These are phyloP conservation scores for Aurelia aurita DNA, from an alignment of 30 jellyfish, hydroid and myxozoan genomes.

Conservation along the genomic window DNA sequence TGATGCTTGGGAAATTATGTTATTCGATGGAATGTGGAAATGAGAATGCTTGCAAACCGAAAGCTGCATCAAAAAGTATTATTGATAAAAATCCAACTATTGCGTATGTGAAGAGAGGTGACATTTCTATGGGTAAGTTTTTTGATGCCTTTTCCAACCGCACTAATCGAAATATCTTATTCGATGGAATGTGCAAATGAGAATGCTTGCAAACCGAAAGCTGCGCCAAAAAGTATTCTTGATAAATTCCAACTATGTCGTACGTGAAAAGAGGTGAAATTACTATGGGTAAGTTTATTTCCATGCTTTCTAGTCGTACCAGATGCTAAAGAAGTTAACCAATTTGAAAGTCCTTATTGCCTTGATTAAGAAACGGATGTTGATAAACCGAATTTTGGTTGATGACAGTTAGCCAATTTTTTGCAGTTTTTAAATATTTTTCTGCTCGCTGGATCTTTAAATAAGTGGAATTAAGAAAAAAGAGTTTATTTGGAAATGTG, in stretches of 20 bases:
- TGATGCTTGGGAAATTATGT: constrained; percentile 90
- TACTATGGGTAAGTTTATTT: constrained; percentile 85
- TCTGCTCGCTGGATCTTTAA: too few species aligned
- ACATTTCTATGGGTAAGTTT: constrained; percentile 88
- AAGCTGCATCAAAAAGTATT: constrained; percentile 83
- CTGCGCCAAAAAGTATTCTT: constrained; percentile 80
- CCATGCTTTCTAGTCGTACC: too few species aligned
- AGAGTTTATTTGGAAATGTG: too few species aligned
- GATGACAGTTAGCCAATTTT: too few species aligned
- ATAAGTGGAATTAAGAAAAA: too few species aligned
- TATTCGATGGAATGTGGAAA: constrained; percentile 98
- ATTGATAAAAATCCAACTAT: constrained; percentile 82
- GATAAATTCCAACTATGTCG: constrained; percentile 90
- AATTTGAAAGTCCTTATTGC: too few species aligned
- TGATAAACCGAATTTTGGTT: too few species aligned
- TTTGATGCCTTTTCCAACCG: too few species aligned
- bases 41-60: constrained; percentile 87
- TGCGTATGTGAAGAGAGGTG: constrained; percentile 97
- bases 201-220: constrained; percentile 87
- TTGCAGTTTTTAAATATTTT: too few species aligned
- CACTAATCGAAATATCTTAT: constrained; percentile 80
- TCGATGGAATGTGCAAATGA: constrained; percentile 97
- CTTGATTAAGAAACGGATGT: too few species aligned
- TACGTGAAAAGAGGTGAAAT: constrained; percentile 94
- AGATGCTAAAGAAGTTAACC: too few species aligned